phyloP scores from a whole-genome alignment of 2,888 invertebrate species.

The Parochlus steinenii region DNA sequence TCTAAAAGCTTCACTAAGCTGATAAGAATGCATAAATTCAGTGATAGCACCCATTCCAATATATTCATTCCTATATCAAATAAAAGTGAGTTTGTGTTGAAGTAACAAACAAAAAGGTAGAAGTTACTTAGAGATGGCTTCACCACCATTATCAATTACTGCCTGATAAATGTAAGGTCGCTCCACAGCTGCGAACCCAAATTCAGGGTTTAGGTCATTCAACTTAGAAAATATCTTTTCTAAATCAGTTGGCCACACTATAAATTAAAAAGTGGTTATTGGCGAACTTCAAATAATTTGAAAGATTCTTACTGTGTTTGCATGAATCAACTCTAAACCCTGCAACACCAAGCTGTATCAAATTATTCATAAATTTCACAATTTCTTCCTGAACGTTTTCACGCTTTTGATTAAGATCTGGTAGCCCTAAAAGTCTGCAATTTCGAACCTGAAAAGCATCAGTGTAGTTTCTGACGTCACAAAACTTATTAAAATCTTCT shows the following conservation, averaged over 20 bases:
- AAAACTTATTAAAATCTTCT: conserved; percentile 37
- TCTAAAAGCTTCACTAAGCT: conserved; percentile 39
- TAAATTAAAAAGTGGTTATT: background rate
- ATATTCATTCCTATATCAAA: conserved; percentile 30
- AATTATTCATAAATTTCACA: conserved; percentile 32
- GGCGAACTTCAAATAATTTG: background rate
- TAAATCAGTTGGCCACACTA: conserved; percentile 39
- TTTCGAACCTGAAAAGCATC: conserved; percentile 34
- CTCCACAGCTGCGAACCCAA: conserved; percentile 32
- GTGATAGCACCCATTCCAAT: conserved; percentile 43
- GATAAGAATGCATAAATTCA: conserved; percentile 38
- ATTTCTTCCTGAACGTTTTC: conserved; percentile 33
- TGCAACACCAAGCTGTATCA: conserved; percentile 36
- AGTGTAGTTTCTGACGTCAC: conserved; percentile 32
- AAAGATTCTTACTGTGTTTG: conserved; percentile 28
- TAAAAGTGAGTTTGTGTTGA: background rate
- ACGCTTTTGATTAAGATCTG: conserved; percentile 35
- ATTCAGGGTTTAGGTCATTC: conserved; percentile 30
- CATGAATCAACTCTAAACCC: conserved; percentile 38
- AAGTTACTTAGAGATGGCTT: conserved; percentile 20
- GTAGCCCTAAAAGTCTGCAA: conserved; percentile 26
- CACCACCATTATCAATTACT: conserved; percentile 34
- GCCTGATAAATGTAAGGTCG: conserved; percentile 39
- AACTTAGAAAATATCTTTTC: conserved; percentile 32
- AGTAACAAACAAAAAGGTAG: too few relatives aligned